A percentile compares a stretch with the other conserved stretches of the same genome.
Evolutionary conservation across 2,888 invertebrate genomes (phyloP).

Genomic region (Sicus ferrugineus): DNA sequence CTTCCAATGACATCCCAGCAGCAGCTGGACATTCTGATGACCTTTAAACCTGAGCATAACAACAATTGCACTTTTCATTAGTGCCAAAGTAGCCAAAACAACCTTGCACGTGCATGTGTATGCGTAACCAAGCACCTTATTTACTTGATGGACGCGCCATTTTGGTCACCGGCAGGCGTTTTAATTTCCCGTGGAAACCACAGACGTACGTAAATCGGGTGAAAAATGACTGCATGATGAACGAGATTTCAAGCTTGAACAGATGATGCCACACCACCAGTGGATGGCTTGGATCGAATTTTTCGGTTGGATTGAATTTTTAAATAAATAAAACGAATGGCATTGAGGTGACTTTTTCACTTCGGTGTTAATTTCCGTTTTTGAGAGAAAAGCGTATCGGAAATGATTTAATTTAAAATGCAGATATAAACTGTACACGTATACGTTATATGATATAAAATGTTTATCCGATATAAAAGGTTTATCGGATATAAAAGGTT

Average conservation of each 20-base stretch:
- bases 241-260: no score
- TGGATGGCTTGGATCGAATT: no score
- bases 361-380: no score
- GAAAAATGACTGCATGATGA: background rate
- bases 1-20: background rate
- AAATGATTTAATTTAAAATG: background rate
- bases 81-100: background rate
- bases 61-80: conserved; percentile 14
- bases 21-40: background rate
- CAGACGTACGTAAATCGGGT: background rate
- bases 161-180: background rate
- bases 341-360: no score
- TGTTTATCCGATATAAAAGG: no score
- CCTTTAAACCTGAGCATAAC: conserved; percentile 1
- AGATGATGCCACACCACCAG: no score
- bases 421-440: no score
- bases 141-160: background rate
- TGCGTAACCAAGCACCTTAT: conserved; percentile 9
- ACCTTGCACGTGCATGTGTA: background rate
- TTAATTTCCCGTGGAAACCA: background rate
- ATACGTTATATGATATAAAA: no score
- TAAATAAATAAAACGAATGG: no score
- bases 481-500: no score
- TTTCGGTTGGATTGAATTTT: no score
- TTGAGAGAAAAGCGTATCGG: background rate